These are phyloP conservation scores for Siderastrea radians DNA, from an alignment of 92 coral and sea anemone genomes.

Conservation along the genomic window DNA sequence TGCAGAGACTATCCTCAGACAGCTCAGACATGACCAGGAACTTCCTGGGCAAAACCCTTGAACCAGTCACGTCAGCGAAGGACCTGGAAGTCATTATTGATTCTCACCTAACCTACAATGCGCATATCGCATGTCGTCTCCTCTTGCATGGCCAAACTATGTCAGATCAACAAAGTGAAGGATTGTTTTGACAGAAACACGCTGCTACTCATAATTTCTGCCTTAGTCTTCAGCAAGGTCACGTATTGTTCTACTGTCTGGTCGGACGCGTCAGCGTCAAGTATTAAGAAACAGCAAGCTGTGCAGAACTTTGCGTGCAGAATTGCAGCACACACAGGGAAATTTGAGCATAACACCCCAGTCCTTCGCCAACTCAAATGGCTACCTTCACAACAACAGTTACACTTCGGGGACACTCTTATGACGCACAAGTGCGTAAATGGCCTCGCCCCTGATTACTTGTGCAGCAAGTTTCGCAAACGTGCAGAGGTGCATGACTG, in stretches of 20 bases:
- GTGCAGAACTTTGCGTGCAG: slow-evolving; percentile 15
- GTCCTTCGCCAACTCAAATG: slow-evolving; percentile 22
- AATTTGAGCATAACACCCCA: slow-evolving; percentile 16
- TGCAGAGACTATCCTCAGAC: slow-evolving; percentile 18
- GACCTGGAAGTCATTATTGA: slow-evolving; percentile 60
- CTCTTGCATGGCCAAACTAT: slow-evolving; percentile 59
- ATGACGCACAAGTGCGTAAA: not conserved
- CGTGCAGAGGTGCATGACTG: too few relatives aligned
- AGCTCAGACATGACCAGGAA: not conserved
- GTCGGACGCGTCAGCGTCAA: not conserved
- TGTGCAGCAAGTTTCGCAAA: too few relatives aligned
- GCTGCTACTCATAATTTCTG: not conserved
- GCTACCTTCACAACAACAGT: slow-evolving; percentile 7
- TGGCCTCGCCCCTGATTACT: too few relatives aligned
- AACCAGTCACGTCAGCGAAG: slow-evolving; percentile 51
- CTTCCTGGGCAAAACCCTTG: slow-evolving; percentile 51
- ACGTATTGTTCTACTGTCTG: not conserved
- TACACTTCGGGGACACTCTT: not conserved
- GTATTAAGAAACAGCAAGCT: slow-evolving; percentile 2
- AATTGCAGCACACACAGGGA: slow-evolving; percentile 1
- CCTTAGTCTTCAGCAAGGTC: not conserved
- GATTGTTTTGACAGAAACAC: slow-evolving; percentile 49
- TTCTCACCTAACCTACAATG: slow-evolving; percentile 50
- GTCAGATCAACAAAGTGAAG: slow-evolving; percentile 58
- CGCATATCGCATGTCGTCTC: slow-evolving; percentile 19